phyloP scores from a whole-genome alignment of 37 sponge, comb jelly and placozoan species.

The Petrosia ficiformis region DNA sequence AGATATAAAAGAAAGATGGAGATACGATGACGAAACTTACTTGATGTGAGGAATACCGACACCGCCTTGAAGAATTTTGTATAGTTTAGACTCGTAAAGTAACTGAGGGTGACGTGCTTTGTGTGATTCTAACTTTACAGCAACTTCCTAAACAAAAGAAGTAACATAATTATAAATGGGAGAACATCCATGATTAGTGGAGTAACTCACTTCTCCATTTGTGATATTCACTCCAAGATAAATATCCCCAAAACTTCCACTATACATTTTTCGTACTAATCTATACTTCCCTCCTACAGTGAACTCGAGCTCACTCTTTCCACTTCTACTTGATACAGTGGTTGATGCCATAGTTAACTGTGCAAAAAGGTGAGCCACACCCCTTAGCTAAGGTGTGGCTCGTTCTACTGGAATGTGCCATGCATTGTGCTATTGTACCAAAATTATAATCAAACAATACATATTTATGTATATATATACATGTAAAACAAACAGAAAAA shows the following conservation, averaged over 20 bases:
- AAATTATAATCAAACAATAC: too few species aligned
- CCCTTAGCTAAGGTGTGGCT: too few species aligned
- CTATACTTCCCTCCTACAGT: conserved; percentile 77
- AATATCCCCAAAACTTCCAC: conserved; percentile 96
- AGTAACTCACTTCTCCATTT: conserved; percentile 84
- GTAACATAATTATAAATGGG: too few species aligned
- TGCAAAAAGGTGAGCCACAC: too few species aligned
- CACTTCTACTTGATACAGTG: neutral
- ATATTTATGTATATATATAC: too few species aligned
- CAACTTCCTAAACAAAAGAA: conserved; percentile 71
- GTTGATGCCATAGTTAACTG: conserved; percentile 6
- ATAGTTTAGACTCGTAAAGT: conserved; percentile 95
- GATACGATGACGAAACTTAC: conserved; percentile 29
- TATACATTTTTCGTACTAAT: conserved; percentile 90
- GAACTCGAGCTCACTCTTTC: too few species aligned
- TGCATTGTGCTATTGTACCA: too few species aligned
- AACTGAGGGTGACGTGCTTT: conserved; percentile 94
- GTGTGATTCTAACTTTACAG: conserved; percentile 94
- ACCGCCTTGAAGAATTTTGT: conserved; percentile 95
- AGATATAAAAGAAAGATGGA: neutral
- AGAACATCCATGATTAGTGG: neutral
- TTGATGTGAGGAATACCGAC: conserved; percentile 95
- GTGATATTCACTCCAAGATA: conserved; percentile 94
- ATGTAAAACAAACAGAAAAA: too few species aligned
- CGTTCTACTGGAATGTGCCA: too few species aligned